Percentiles rank a stretch among this genome's conserved stretches.
Conservation (phyloP, 2,888 invertebrate species). For the Himalopsyche kuldschensis region DNA sequence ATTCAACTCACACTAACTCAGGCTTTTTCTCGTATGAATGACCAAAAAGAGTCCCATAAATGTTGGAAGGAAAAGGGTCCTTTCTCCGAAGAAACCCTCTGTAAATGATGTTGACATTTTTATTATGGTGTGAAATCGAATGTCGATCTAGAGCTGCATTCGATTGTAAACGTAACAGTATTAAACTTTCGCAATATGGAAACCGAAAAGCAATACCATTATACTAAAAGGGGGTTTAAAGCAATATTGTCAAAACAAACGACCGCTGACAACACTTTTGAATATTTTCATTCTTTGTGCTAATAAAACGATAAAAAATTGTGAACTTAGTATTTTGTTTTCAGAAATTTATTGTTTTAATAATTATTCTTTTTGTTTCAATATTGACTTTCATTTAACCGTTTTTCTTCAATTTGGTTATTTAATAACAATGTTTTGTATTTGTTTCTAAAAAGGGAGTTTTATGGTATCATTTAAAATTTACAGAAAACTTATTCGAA, state of each 20-base stretch:
- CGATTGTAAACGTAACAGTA: neutral
- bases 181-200: neutral
- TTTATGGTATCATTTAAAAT: too few relatives aligned
- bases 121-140: conserved; percentile 17
- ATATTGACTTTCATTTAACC: too few relatives aligned
- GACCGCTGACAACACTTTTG: too few relatives aligned
- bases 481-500: too few relatives aligned
- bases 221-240: neutral
- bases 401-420: too few relatives aligned
- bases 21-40: neutral
- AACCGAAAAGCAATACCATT: neutral
- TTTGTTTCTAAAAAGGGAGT: too few relatives aligned
- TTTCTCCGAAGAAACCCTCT: neutral
- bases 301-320: too few relatives aligned
- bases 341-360: too few relatives aligned
- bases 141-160: neutral
- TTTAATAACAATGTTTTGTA: too few relatives aligned
- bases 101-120: conserved; percentile 22
- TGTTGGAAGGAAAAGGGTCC: neutral
- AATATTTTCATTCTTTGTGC: too few relatives aligned
- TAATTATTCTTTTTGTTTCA: too few relatives aligned
- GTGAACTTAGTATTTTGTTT: too few relatives aligned
- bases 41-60: conserved; percentile 4
- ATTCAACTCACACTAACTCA: conserved; percentile 6
- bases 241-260: neutral